Evolutionary conservation across 2,113 vertebrate species (phyloP).

Genomic region (Perca flavescens): DNA sequence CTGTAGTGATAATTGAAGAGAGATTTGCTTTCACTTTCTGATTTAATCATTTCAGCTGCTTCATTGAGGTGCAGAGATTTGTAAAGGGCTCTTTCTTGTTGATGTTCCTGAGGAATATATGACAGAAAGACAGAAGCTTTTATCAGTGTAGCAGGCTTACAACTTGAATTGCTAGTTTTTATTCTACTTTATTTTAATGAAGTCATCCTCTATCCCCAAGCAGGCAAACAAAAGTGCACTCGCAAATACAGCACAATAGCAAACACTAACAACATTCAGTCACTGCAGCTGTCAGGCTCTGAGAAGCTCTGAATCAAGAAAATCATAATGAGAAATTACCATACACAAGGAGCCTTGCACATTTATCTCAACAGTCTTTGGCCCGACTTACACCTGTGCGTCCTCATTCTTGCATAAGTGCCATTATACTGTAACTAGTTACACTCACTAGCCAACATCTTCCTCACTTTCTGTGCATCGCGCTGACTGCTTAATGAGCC

Average conservation of each 20-base stretch:
- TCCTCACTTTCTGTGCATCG: constrained; percentile 41
- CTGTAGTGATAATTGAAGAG: constrained; percentile 3
- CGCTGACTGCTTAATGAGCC: constrained; percentile 56
- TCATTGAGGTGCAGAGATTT: constrained; percentile 8
- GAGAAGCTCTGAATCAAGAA: constrained; percentile 59
- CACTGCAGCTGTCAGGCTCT: constrained; percentile 59
- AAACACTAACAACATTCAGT: constrained; percentile 44
- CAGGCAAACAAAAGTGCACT: constrained; percentile 11
- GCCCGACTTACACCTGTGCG: constrained; percentile 68
- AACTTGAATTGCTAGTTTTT: constrained; percentile 29
- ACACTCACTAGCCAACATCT: constrained; percentile 49
- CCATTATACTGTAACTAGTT: constrained; percentile 63
- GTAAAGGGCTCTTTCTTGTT: constrained; percentile 4
- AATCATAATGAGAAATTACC: constrained; percentile 72
- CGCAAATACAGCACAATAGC: constrained; percentile 1
- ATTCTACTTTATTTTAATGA: constrained; percentile 27
- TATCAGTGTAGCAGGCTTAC: constrained; percentile 4
- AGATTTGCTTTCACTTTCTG: constrained; percentile 21
- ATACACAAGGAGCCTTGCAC: constrained; percentile 54
- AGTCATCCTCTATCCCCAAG: constrained; percentile 12
- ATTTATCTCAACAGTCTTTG: constrained; percentile 67
- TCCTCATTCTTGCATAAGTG: constrained; percentile 56
- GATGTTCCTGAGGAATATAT: background rate
- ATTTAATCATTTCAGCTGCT: constrained; percentile 25
- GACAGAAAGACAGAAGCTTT: constrained; percentile 29